A percentile compares a stretch with the other conserved stretches of the same genome.
These are phyloP conservation scores for Oxyura jamaicensis DNA, from an alignment of 2,113 vertebrate species.

Conservation along the genomic window DNA sequence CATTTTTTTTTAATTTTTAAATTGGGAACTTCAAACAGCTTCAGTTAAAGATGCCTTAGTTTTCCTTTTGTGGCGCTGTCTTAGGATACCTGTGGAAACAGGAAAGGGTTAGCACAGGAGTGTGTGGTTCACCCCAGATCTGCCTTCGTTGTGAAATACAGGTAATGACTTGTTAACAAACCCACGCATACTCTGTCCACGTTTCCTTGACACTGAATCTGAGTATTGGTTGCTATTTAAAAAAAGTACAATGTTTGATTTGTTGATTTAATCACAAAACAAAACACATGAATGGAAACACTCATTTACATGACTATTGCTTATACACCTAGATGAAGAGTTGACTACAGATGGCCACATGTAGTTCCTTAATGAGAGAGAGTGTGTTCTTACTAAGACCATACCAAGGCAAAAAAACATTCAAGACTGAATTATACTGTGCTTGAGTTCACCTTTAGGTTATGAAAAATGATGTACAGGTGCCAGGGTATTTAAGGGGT, in stretches of 20 bases:
- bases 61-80: not conserved
- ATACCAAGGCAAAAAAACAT: not conserved
- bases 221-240: constrained; percentile 81
- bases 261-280: constrained; percentile 74
- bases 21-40: not conserved
- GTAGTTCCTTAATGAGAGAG: constrained; percentile 12
- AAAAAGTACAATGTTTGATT: constrained; percentile 84
- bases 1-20: not conserved
- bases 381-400: constrained; percentile 24
- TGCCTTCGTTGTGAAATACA: not conserved
- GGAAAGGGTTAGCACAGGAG: not conserved
- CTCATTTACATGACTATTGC: constrained; percentile 75
- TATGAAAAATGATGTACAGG: not conserved
- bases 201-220: constrained; percentile 76
- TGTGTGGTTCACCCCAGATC: not conserved
- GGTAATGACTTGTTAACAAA: not conserved
- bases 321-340: constrained; percentile 71
- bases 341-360: constrained; percentile 53
- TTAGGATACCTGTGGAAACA: constrained; percentile 8
- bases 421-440: not conserved
- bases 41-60: constrained; percentile 6
- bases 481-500: not conserved
- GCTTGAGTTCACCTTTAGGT: constrained; percentile 34
- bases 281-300: constrained; percentile 83
- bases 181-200: not conserved